Percentiles rank a stretch among this genome's conserved stretches.
phyloP scores from a whole-genome alignment of 2,888 invertebrate species.

The Drosophila sordidula region DNA sequence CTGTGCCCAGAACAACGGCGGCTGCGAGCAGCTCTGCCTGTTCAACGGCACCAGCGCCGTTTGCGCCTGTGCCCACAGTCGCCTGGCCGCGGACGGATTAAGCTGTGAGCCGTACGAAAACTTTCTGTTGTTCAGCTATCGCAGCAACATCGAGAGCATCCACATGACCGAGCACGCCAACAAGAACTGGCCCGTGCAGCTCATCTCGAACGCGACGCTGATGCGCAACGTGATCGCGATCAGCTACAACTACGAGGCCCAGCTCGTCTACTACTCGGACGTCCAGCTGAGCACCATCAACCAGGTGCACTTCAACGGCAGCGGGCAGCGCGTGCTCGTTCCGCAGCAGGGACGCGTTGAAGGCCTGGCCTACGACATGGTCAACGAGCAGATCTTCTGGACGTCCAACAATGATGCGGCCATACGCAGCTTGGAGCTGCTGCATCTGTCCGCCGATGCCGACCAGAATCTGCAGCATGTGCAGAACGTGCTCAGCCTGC shows the following conservation, averaged over 20 bases:
- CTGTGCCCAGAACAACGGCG: slow-evolving; percentile 89
- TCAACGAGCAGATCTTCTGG: slow-evolving; percentile 92
- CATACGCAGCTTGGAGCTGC: slow-evolving; percentile 85
- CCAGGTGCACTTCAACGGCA: slow-evolving; percentile 92
- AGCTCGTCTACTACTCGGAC: slow-evolving; percentile 93
- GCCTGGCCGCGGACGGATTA: slow-evolving; percentile 88
- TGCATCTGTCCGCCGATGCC: slow-evolving; percentile 53
- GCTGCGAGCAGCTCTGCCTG: slow-evolving; percentile 92
- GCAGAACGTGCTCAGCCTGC: slow-evolving; percentile 88
- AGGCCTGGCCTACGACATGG: slow-evolving; percentile 92
- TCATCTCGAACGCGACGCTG: slow-evolving; percentile 89
- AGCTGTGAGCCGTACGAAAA: slow-evolving; percentile 91
- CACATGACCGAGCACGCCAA: slow-evolving; percentile 90
- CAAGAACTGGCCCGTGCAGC: slow-evolving; percentile 91
- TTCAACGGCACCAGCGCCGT: slow-evolving; percentile 88
- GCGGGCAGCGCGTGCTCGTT: slow-evolving; percentile 89
- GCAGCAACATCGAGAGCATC: slow-evolving; percentile 92
- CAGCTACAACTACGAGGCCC: slow-evolving; percentile 90
- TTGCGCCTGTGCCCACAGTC: slow-evolving; percentile 94
- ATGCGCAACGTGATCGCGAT: slow-evolving; percentile 95
- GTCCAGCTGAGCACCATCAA: slow-evolving; percentile 94
- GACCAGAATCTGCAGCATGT: slow-evolving; percentile 86
- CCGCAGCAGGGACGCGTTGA: slow-evolving; percentile 93
- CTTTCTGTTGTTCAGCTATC: slow-evolving; percentile 93
- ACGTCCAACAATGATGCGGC: slow-evolving; percentile 93